Base-by-base conservation (phyloP, 2,113 vertebrate genomes). In the Malurus cyaneus region DNA sequence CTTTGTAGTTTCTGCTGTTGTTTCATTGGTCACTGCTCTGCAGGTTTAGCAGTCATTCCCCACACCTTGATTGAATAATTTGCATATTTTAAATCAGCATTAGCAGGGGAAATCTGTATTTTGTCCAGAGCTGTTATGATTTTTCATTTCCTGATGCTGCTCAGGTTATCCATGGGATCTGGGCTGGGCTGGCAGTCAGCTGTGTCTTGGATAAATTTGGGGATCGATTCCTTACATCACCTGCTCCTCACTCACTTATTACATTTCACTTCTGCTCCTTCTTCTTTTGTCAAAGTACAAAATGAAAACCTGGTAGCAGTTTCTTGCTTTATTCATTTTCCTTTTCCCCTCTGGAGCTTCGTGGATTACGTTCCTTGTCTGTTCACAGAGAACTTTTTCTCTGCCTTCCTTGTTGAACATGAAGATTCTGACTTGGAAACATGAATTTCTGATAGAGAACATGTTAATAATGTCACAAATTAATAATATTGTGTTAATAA, bases 61-160 rank as follows among this genome's bases (percentile, higher is more conserved):
- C 80, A 47, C 82, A 81, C 89, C 89, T 82, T 50, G 32, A 73
- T 57, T 57, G 86, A 92, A 94, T 61, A 41, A 80, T 89, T 93
- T 94, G 50, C 78, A 82, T 94, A 53, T 87, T 80, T 96, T 46
- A 91, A 81, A 85, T 87, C 86, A 65, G 61, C 70, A 69, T 93
- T 72, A 83, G 10, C 50, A 60, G 61, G 36, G 49, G 8, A 59
- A 88, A 92, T 60, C 67, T 7, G 5, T 59, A 9, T 65, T 93
- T 91, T 96, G 47, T 80, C 86, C 11, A 7, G 32, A 65, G 76
- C 57, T 93, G 69, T 79, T 60, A 12, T 29, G 70, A 25, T 78
- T 56, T 85, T 81, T 54, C 25, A 3, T 29, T 90, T 86, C 91
- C 64, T 44, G 18, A 29, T 64, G 69, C 56, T 62, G 53, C 71